Evolutionary conservation across 2,888 invertebrate species (phyloP).

Genomic region (Drosophila antonietae): DNA sequence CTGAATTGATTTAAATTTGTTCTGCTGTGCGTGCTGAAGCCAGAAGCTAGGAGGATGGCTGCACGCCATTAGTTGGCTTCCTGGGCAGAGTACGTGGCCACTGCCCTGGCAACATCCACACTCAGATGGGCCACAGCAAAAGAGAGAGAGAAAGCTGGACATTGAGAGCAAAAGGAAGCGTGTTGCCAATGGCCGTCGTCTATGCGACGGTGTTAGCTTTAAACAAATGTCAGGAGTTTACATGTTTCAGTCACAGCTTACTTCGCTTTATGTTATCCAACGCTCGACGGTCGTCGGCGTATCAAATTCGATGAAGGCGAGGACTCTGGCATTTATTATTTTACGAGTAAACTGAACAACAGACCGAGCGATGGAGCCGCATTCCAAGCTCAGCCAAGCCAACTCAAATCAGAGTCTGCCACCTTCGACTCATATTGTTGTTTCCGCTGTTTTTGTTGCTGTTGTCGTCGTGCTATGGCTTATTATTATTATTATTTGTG

Average conservation of each 20-base stretch:
- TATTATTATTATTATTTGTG: constrained; percentile 78
- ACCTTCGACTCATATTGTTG: constrained; percentile 57
- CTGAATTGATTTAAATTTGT: constrained; percentile 65
- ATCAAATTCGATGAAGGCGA: constrained; percentile 69
- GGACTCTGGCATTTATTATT: constrained; percentile 74
- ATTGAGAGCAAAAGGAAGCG: not conserved
- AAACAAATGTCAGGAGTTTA: constrained; percentile 45
- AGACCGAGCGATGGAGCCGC: constrained; percentile 18
- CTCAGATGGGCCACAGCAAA: not conserved
- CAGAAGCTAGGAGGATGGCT: constrained; percentile 16
- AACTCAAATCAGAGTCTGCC: constrained; percentile 24
- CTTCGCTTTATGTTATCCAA: constrained; percentile 57
- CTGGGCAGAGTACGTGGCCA: constrained; percentile 28
- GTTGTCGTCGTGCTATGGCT: constrained; percentile 54
- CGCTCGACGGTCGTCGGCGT: constrained; percentile 41
- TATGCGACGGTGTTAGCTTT: constrained; percentile 41
- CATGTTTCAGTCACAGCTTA: constrained; percentile 62
- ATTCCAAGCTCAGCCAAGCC: constrained; percentile 20
- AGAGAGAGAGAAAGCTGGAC: not conserved
- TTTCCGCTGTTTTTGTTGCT: constrained; percentile 26
- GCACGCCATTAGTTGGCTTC: constrained; percentile 50
- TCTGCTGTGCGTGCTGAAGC: constrained; percentile 10
- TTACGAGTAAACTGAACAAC: constrained; percentile 59
- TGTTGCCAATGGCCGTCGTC: constrained; percentile 22
- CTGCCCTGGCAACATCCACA: constrained; percentile 38